Base-by-base conservation (phyloP, 2,113 vertebrate genomes). In the Ophiodon elongatus region DNA sequence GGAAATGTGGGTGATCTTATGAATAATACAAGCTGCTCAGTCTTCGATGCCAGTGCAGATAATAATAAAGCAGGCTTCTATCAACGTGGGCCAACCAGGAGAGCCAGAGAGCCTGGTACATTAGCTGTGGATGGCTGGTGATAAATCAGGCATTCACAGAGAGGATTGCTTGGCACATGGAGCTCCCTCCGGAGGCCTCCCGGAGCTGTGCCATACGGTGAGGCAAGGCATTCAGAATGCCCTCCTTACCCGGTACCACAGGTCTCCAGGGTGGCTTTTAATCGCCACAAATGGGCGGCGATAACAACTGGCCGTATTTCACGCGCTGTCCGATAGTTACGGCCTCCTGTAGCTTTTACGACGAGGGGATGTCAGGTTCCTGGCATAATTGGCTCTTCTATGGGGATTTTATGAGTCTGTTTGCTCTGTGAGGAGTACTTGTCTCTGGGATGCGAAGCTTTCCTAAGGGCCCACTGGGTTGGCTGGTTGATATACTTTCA, bases 11-110 rank as follows among this genome's bases (percentile, higher is more conserved):
- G 93, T 95, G 94, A 96, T 94, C 96, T 96, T 96, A 98, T 98
- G 97, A 98, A 97, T 98, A 98, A 98, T 97, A 97, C 96, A 97
- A 93, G 95, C 91, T 94, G 87, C 92, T 93, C 88, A 94, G 92
- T 94, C 95, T 90, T 13, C 1, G 94, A 94, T 95, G 96, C 96
- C 97, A 85, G 96, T 95, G 94, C 94, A 93, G 96, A 96, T 97
- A 96, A 97, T 97, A 97, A 97, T 93, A 92, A 93, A 93, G 81
- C 83, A 78, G 96, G 91, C 87, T 87, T 93, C 94, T 93, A 80
- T 93, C 95, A 94, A 94, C 85, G 89, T 67, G 92, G 89, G 92
- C 90, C 95, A 96, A 95, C 95, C 96, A 95, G 95, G 95, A 97
- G 96, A 95, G 93, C 94, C 96, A 94, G 96, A 96, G 95, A 96